Conservation (phyloP, 2,888 invertebrate genomes). For the Stenichneumon culpator region DNA sequence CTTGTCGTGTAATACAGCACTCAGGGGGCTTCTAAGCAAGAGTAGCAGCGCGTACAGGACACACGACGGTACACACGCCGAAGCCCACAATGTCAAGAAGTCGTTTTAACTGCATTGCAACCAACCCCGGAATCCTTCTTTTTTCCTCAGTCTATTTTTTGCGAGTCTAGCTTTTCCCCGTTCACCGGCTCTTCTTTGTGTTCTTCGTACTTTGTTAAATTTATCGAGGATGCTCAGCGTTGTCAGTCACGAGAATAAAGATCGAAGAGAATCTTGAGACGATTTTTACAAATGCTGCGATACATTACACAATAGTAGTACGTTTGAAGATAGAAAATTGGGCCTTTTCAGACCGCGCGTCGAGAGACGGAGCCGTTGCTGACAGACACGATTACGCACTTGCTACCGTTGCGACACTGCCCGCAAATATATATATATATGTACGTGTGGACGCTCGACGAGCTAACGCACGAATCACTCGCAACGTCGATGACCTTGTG, state of each 20-base stretch:
- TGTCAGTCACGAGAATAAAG: too few species aligned
- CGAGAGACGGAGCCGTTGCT: slow-evolving; percentile 9
- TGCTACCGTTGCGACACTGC: slow-evolving; percentile 56
- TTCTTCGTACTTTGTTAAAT: background rate
- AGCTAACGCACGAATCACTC: slow-evolving; percentile 52
- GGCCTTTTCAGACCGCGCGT: slow-evolving; percentile 38
- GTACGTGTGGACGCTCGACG: slow-evolving; percentile 18
- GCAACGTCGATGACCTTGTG: slow-evolving; percentile 78
- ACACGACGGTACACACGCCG: slow-evolving; percentile 11
- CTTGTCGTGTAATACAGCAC: slow-evolving; percentile 51
- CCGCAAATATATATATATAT: background rate
- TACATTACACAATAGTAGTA: too few species aligned
- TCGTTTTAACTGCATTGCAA: slow-evolving; percentile 35
- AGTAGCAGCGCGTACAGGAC: slow-evolving; percentile 13
- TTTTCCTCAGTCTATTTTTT: background rate
- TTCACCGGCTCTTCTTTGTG: background rate
- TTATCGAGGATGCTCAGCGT: background rate
- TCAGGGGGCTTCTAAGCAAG: slow-evolving; percentile 58
- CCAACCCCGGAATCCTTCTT: background rate
- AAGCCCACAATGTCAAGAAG: slow-evolving; percentile 16
- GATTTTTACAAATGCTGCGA: too few species aligned
- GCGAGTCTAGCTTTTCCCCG: background rate
- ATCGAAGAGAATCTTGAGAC: too few species aligned
- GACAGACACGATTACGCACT: slow-evolving; percentile 51
- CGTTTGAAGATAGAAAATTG: background rate